A percentile compares a stretch with the other conserved stretches of the same genome.
Evolutionary conservation across 1,140 invertebrate genomes (phyloP).

Genomic region (Aculops lycopersici): DNA sequence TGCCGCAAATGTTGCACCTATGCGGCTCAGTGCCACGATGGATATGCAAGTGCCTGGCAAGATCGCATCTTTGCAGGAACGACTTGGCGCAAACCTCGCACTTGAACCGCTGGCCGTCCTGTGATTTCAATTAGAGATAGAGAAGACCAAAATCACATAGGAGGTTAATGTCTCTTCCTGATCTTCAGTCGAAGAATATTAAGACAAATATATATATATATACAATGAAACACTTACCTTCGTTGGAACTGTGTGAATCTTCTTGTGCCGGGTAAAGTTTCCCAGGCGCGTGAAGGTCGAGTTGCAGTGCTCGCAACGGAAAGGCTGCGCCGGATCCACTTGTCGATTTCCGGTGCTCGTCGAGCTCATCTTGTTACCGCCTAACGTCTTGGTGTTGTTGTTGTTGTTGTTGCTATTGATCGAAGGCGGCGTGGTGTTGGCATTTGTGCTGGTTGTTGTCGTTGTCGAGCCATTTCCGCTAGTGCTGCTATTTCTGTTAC

Average conservation of each 20-base stretch:
- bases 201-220: background rate
- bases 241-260: conserved; percentile 11
- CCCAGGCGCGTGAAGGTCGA: conserved; percentile 13
- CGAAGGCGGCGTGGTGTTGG: background rate
- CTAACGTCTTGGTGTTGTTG: too few relatives aligned
- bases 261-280: conserved; percentile 11
- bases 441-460: background rate
- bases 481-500: too few relatives aligned
- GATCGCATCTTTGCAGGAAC: conserved; percentile 16
- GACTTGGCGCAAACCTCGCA: conserved; percentile 14
- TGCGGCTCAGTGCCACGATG: conserved; percentile 15
- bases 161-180: conserved; percentile 1
- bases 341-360: background rate
- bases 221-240: conserved; percentile 7
- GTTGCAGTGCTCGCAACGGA: conserved; percentile 17
- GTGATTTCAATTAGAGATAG: background rate
- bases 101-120: conserved; percentile 11
- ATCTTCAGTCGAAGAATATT: too few relatives aligned
- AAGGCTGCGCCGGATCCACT: conserved; percentile 18
- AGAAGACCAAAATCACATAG: background rate
- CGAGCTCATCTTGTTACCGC: too few relatives aligned
- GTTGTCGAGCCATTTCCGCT: background rate
- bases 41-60: conserved; percentile 14
- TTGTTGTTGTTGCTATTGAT: background rate
- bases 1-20: conserved; percentile 13